These are phyloP conservation scores for Anas bahamensis DNA, from an alignment of 2,797 vertebrate genomes.

Conservation along the genomic window DNA sequence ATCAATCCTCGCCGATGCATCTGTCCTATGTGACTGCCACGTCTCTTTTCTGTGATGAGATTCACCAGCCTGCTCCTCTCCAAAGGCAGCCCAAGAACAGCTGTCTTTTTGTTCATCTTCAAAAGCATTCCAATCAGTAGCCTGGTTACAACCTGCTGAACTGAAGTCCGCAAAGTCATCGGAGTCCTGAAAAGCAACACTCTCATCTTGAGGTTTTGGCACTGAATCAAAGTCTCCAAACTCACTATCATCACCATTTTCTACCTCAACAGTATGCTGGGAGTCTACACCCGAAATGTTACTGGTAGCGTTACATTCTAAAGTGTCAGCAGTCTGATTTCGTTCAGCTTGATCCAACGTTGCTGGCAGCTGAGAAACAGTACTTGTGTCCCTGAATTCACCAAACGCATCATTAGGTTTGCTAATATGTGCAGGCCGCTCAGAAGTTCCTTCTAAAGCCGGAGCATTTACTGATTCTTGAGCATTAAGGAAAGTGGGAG, in stretches of 20 bases:
- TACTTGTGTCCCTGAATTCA: constrained; percentile 78
- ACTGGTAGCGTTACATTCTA: constrained; percentile 43
- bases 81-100: constrained; percentile 89
- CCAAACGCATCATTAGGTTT: constrained; percentile 73
- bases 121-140: constrained; percentile 88
- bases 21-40: constrained; percentile 76
- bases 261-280: constrained; percentile 63
- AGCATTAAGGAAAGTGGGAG: constrained; percentile 71
- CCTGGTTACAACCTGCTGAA: constrained; percentile 83
- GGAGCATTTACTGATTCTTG: constrained; percentile 70
- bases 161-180: constrained; percentile 97
- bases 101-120: constrained; percentile 74
- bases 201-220: constrained; percentile 74
- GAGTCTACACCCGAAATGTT: constrained; percentile 23
- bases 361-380: constrained; percentile 64
- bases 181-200: constrained; percentile 82
- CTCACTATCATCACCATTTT: constrained; percentile 74
- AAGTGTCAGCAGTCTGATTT: constrained; percentile 57
- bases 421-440: constrained; percentile 56
- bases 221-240: constrained; percentile 88
- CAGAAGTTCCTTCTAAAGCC: constrained; percentile 80
- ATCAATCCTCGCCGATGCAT: constrained; percentile 34
- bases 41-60: constrained; percentile 76
- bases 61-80: constrained; percentile 75
- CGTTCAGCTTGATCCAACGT: constrained; percentile 35